Percentiles rank a stretch among this genome's conserved stretches.
phyloP scores from a whole-genome alignment of 2,888 invertebrate genomes.

The Meghimatium bilineatum region DNA sequence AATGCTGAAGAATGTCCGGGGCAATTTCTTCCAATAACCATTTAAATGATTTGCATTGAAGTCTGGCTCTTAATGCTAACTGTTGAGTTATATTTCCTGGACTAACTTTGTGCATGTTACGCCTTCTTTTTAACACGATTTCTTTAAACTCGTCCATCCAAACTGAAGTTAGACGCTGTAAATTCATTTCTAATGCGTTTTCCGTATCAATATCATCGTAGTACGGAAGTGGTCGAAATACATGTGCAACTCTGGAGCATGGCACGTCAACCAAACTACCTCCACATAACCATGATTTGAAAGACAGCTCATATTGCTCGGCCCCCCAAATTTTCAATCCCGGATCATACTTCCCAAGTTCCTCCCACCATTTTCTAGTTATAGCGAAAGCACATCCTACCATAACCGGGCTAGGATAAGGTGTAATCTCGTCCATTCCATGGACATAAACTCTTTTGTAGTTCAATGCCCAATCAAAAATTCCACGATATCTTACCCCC shows the following conservation, averaged over 20 bases:
- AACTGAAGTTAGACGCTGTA: conserved; percentile 5
- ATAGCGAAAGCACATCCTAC: conserved; percentile 97
- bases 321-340: conserved; percentile 99
- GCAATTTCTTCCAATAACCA: conserved; percentile 31
- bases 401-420: conserved; percentile 46
- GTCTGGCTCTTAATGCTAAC: conserved; percentile 1
- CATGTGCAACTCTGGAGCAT: conserved; percentile 59
- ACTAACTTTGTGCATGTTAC: not conserved
- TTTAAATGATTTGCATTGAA: conserved; percentile 36
- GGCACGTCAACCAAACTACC: conserved; percentile 56
- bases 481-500: not conserved
- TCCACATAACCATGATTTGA: conserved; percentile 81
- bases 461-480: conserved; percentile 1
- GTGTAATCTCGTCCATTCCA: conserved; percentile 30
- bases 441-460: not conserved
- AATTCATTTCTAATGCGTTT: not conserved
- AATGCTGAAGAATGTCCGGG: conserved; percentile 4
- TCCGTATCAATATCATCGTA: not conserved
- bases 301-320: conserved; percentile 94
- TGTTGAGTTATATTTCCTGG: conserved; percentile 28
- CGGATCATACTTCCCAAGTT: conserved; percentile 95
- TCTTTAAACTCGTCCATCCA: conserved; percentile 42
- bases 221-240: conserved; percentile 17
- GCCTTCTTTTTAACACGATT: conserved; percentile 12
- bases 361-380: conserved; percentile 92